Base-by-base conservation (phyloP, 2,113 vertebrate species). In the Campylorhamphus procurvoides region DNA sequence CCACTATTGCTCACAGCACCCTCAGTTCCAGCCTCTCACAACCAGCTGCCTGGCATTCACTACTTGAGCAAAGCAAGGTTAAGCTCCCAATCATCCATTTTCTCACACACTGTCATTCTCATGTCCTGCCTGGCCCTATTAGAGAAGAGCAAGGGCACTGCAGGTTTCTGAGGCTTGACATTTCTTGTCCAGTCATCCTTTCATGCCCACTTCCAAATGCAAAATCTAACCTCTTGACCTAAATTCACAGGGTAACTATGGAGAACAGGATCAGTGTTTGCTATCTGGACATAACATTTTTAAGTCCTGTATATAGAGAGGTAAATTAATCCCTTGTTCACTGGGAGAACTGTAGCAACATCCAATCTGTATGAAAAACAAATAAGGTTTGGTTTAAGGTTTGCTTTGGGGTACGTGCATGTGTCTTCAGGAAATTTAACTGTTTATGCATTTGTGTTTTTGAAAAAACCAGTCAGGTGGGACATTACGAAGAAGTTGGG, bases 371-470 rank as follows among this genome's bases (percentile, higher is more conserved):
- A 24, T 40, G 8, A 49, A 81, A 58, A 89, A 59, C 19, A n/a
- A 81, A 47, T 5, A 40, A 16, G 15, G 33, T 25, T 60, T 20
- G 8, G 35, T 37, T 77, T n/a, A 46, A 23, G 6, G 47, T 25
- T 63, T 72, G 47, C 24, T 18, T 42, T 16, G 6, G 3, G 18
- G 2, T 11, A 1, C 1, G 1, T 6, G 6, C 5, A 4, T 47
- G 6, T 33, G 33, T 35, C 68, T 81, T 64, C 64, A 90, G 35
- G 29, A 81, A 89, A 89, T 73, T 37, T 28, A 14, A 37, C 28
- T 79, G 18, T 37, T 71, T 71, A 52, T 10, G 50, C 12, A 37
- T 58, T 39, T 44, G 15, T 42, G 77, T 5, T 14, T 24, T 63
- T 59, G 11, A 7, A 27, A 69, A 67, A 82, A 55, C 15, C 75